A percentile compares a stretch with the other conserved stretches of the same genome.
Conservation (phyloP, 2,797 vertebrate species). For the Lepidocolaptes lacrymiger region DNA sequence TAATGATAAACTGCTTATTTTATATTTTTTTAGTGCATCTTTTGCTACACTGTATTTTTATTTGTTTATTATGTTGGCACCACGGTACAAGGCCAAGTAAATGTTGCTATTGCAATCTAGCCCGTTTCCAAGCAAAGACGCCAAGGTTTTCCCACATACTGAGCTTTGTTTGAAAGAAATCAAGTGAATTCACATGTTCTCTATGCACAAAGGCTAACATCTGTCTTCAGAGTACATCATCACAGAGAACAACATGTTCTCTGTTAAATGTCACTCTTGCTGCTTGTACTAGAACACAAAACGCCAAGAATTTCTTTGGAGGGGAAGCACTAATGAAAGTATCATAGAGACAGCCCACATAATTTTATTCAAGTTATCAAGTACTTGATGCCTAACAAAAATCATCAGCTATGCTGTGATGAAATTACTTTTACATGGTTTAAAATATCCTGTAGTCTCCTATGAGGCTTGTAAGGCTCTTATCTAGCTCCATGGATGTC, state of each 20-base stretch:
- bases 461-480: not conserved
- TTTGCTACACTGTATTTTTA: not conserved
- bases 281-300: not conserved
- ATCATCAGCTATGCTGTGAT: not conserved
- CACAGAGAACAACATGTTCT: not conserved
- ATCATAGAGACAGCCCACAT: not conserved
- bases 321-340: not conserved
- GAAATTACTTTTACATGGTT: not conserved
- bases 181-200: not conserved
- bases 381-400: not conserved
- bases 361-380: not conserved
- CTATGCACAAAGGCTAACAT: not conserved
- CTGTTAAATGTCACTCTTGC: not conserved
- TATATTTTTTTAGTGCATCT: not conserved
- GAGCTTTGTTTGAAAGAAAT: conserved; percentile 37
- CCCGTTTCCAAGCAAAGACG: not conserved
- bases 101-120: not conserved
- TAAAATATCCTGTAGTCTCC: not conserved
- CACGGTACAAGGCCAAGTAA: not conserved
- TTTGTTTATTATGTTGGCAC: not conserved
- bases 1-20: not conserved
- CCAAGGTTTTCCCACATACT: not conserved
- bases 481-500: not conserved
- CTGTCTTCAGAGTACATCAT: not conserved
- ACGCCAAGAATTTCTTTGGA: not conserved